phyloP scores from a whole-genome alignment of 2,797 vertebrate genomes.

The Sus cebifrons region DNA sequence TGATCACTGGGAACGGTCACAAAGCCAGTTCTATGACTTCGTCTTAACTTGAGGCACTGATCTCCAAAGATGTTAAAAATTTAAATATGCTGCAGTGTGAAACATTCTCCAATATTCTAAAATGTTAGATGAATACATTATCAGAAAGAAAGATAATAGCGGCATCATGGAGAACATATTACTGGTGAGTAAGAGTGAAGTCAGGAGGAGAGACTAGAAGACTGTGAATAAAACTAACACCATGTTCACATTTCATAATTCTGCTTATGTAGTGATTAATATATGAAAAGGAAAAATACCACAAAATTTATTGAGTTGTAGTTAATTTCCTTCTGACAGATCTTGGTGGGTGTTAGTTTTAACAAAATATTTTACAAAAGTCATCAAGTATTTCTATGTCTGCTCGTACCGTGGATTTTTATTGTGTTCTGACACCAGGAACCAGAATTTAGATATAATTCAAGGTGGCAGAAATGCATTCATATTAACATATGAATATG shows the following conservation, averaged over 20 bases:
- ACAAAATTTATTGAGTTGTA: background rate
- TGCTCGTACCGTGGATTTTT: background rate
- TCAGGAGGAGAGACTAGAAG: background rate
- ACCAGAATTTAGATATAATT: background rate
- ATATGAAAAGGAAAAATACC: background rate
- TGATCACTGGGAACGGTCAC: background rate
- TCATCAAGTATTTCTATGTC: background rate
- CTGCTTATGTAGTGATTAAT: background rate
- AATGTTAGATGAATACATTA: background rate
- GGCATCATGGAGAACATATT: background rate
- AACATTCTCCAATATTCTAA: background rate
- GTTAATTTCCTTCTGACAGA: background rate
- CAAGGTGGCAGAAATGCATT: background rate
- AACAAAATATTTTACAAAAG: conserved; percentile 37
- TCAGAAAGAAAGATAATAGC: background rate
- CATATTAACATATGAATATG: background rate
- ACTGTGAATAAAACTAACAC: background rate
- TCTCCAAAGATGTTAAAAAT: background rate
- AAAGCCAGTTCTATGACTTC: background rate
- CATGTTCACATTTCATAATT: background rate
- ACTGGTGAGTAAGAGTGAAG: background rate
- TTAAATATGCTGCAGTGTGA: background rate
- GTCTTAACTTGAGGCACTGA: background rate
- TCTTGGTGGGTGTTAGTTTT: background rate
- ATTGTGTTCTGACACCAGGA: conserved; percentile 9